A percentile compares a stretch with the other conserved stretches of the same genome.
These are phyloP conservation scores for Oryzias curvinotus DNA, from an alignment of 2,113 vertebrate species.

Conservation along the genomic window DNA sequence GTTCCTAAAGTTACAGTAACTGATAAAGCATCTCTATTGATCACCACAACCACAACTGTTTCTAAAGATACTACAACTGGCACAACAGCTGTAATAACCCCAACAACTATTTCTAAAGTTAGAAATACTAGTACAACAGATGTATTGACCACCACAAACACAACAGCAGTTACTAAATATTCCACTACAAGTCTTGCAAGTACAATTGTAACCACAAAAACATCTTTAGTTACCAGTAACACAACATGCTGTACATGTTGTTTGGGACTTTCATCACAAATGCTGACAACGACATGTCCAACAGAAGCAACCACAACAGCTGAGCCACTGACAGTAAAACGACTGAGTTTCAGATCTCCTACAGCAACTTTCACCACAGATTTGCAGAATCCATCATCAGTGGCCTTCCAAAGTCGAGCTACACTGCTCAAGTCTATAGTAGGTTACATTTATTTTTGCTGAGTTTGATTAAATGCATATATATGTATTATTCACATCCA, in stretches of 20 bases:
- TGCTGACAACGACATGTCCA: no score
- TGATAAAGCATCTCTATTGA: background rate
- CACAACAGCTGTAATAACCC: background rate
- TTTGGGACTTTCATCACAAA: background rate
- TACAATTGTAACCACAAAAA: background rate
- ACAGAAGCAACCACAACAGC: background rate
- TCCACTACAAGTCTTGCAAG: background rate
- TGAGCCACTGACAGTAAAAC: background rate
- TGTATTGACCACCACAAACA: background rate
- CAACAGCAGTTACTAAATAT: background rate
- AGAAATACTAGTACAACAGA: background rate
- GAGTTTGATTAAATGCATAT: no score
- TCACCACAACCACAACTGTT: background rate
- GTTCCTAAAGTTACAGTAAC: background rate
- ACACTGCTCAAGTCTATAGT: background rate
- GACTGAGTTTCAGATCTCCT: slow-evolving; percentile 12
- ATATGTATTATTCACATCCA: no score
- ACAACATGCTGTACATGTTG: background rate
- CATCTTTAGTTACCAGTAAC: background rate
- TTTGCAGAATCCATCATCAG: background rate
- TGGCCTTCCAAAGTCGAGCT: background rate
- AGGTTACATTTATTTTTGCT: background rate
- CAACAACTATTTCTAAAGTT: background rate
- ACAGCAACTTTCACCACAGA: background rate
- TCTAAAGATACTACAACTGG: background rate